Percentiles rank a stretch among this genome's conserved stretches.
Conservation (phyloP, 2,888 invertebrate genomes). For the Kryphioiulus occultus region DNA sequence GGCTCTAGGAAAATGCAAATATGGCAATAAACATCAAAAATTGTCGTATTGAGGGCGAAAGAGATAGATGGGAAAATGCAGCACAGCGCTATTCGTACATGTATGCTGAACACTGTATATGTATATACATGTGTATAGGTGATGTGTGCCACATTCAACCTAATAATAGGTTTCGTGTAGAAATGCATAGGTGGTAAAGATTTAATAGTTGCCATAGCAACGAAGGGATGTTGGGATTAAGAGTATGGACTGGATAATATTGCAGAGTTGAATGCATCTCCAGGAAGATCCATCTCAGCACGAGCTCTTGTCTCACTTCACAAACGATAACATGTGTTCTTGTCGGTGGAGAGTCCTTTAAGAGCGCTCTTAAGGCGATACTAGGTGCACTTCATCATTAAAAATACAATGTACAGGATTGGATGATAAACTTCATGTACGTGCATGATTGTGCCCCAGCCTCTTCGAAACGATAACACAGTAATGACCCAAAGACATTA, state of each 20-base stretch:
- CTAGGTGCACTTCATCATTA: neutral
- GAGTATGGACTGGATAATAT: slow-evolving; percentile 13
- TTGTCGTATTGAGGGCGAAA: neutral
- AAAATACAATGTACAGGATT: neutral
- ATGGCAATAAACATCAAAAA: neutral
- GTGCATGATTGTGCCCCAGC: neutral
- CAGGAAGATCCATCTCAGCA: neutral
- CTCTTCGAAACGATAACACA: no score
- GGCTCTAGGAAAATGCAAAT: neutral
- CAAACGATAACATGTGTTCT: slow-evolving; percentile 27
- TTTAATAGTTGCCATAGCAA: slow-evolving; percentile 35
- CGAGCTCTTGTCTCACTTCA: neutral
- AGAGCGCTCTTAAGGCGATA: neutral
- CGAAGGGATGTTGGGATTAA: neutral
- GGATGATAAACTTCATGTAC: neutral
- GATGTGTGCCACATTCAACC: neutral
- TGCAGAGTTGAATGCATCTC: neutral
- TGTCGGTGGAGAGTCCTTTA: neutral
- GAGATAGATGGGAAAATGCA: neutral
- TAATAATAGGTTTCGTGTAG: neutral
- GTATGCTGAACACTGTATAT: no score
- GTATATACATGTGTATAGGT: no score
- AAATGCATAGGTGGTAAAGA: slow-evolving; percentile 36
- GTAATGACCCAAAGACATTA: no score
- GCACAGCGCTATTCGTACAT: neutral